Evolutionary conservation across 1,140 invertebrate genomes (phyloP), one percentile per base, ranked within the genome.

Genomic region (Atta cephalotes): DNA sequence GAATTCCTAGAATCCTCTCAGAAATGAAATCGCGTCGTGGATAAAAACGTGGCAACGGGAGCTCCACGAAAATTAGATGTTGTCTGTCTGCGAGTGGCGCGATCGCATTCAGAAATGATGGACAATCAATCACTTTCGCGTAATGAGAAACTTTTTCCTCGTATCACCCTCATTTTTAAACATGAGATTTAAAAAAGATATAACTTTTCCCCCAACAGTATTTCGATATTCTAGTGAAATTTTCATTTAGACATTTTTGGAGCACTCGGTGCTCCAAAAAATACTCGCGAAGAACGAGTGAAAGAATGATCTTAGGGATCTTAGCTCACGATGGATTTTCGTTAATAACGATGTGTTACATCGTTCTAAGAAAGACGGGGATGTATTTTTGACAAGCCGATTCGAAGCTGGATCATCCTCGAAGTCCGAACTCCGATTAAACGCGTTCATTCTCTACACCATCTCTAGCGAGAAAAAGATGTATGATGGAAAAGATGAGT

Each of bases 101-200:
- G 68, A 7, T 14, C 45, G n/a, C 68, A 10, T 53, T 12, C 1
- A 18, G 16, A 28, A 28, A 18, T 9, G 3, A 45, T 35, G 53
- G 14, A 45, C n/a, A 25, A 35, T 77, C 74, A 12, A 78, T 45
- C 74, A 63, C 58, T 78, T 35, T 28, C n/a, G 58, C 31, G 56
- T 35, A 39, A 63, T 14, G 21, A 45, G 4, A 25, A 28, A 28
- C 4, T 28, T 45, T n/a, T 3, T 12, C 21, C 39, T 16, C 12
- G 18, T 5, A 12, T 9, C 7, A 21, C 4, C 5, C 9, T 45
- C 16, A 45, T 45, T 45, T 21, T 14, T 14, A 49, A 45, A 49
- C 25, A 31, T 31, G 16, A 31, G 16, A 45, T 35, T 31, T 21
- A 12, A 4, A 62, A 39, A 9, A 39, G 35, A 39, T 39, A 9